Percentiles rank a stretch among this genome's conserved stretches.
Evolutionary conservation across 2,888 invertebrate species (phyloP).

Genomic region (Lysandra bellargus): DNA sequence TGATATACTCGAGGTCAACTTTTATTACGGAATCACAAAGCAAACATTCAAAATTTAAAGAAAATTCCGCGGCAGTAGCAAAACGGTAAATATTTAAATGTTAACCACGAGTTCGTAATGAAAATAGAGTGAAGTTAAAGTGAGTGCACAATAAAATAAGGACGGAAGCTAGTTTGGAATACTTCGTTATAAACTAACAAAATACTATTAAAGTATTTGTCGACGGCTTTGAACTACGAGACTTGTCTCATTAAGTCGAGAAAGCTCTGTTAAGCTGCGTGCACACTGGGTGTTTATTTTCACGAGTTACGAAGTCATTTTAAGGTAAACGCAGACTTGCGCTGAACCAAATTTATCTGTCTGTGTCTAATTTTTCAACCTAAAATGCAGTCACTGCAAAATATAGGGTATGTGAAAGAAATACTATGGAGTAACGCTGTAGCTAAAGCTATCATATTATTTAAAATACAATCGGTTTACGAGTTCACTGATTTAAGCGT

Average conservation of each 20-base stretch:
- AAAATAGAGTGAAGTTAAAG: conserved; percentile 20
- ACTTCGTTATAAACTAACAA: conserved; percentile 33
- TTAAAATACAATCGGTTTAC: no score
- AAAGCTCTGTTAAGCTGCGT: not conserved
- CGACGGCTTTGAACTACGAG: conserved; percentile 34
- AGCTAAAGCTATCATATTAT: no score
- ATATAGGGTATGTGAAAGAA: no score
- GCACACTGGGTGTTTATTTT: not conserved
- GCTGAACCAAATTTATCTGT: not conserved
- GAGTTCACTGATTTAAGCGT: no score
- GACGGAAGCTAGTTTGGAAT: conserved; percentile 20
- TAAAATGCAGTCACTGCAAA: no score
- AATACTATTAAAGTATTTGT: conserved; percentile 34
- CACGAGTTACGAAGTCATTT: not conserved
- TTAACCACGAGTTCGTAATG: not conserved
- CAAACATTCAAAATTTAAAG: not conserved
- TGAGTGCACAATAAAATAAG: conserved; percentile 16
- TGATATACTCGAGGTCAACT: not conserved
- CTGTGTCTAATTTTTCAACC: no score
- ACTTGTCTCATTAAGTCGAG: conserved; percentile 33
- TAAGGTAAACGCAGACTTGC: no score
- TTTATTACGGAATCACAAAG: not conserved
- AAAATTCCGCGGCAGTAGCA: conserved; percentile 1
- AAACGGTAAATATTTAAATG: conserved; percentile 10
- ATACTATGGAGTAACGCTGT: no score